Base-by-base conservation (phyloP, 2,113 vertebrate genomes). In the Nycticebus coucang region DNA sequence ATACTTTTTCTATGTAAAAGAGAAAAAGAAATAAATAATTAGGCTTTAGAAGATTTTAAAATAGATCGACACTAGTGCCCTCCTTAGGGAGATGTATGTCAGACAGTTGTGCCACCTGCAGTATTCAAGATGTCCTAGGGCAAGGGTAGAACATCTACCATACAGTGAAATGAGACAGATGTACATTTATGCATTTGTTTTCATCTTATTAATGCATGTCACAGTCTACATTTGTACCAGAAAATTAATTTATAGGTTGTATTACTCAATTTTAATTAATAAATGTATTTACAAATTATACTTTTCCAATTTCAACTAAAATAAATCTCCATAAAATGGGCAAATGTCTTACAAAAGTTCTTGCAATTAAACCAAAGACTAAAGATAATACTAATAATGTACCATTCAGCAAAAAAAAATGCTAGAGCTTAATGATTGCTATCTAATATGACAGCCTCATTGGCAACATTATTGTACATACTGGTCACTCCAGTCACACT, bases 191-290 rank as follows among this genome's bases (percentile, higher is more conserved):
- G 3, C 12, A 26, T 50, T 57, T 45, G 10, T 45, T 80, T 64
- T 92, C 30, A 15, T n/a, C 53, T 77, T 80, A 53, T 1, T 35
- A 64, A n/a, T 66, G 37, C 9, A 14, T 79, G 28, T 33, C 28
- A 4, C 7, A 28, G 8, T 77, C 35, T 84, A 59, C 17, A 33
- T 80, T 68, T 90, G 24, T 7, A 72, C 57, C 59, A 91, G 41
- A 92, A 84, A 57, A 35, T 85, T 22, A 28, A 26, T 79, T 91
- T 85, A 59, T n/a, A 55, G 41, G 72, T 71, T 71, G 17, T 19
- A 30, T 81, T 95, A 24, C 22, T 55, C 30, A 72, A 12, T 60
- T 86, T 95, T 89, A 93, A 88, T 45, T n/a, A 91, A 33, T 14
- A 91, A 71, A 19, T 78, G 66, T 80, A 87, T 89, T 92, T 75